A percentile compares a stretch with the other conserved stretches of the same genome.
These are phyloP conservation scores for Athene noctua DNA, from an alignment of 2,113 vertebrate species.

Conservation along the genomic window DNA sequence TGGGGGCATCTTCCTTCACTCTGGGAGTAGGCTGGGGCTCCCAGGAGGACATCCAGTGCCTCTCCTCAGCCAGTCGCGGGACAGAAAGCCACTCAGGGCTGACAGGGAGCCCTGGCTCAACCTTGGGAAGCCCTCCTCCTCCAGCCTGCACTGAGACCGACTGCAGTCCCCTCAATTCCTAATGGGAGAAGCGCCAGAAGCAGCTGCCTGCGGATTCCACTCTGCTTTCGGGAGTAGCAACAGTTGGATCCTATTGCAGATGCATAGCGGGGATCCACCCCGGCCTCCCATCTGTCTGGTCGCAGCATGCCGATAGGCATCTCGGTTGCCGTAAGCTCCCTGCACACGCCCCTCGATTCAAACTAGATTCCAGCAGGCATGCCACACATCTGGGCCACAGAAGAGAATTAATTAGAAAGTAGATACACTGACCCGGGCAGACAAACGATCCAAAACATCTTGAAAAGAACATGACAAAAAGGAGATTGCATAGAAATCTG, in stretches of 20 bases:
- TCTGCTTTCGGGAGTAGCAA: not conserved
- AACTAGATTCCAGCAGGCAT: not conserved
- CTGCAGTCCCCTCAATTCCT: not conserved
- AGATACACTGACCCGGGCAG: not conserved
- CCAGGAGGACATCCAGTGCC: not conserved
- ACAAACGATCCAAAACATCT: not conserved
- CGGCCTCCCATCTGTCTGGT: not conserved
- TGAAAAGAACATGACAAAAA: not conserved
- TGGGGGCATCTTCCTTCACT: not conserved
- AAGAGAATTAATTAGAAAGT: not conserved
- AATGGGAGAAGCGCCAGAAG: not conserved
- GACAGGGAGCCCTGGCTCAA: not conserved
- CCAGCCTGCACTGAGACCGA: not conserved
- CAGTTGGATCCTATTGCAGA: conserved; percentile 7
- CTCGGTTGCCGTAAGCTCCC: not conserved
- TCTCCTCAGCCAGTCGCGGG: not conserved
- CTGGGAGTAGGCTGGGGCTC: not conserved
- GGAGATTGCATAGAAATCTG: not conserved
- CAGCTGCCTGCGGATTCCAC: not conserved
- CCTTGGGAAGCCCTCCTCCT: not conserved
- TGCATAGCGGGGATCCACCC: not conserved
- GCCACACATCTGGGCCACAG: not conserved
- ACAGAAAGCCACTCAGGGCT: not conserved
- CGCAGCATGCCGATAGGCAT: not conserved
- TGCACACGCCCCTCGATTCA: not conserved